Evolutionary conservation across 2,113 vertebrate species (phyloP).

Genomic region (Dipodomys merriami): DNA sequence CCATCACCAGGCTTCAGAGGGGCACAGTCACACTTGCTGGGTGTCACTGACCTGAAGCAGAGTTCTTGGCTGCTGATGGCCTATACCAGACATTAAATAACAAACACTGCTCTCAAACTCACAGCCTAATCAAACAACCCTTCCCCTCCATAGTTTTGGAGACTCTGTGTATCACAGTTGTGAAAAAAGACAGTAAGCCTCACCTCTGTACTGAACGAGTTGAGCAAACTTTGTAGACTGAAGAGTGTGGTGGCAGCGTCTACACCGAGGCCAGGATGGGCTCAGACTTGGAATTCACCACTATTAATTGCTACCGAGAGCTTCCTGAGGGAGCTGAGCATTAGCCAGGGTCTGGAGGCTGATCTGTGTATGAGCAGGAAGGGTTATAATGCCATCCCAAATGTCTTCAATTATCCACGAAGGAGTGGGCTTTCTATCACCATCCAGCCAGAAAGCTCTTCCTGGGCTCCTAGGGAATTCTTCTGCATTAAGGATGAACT

Average conservation of each 20-base stretch:
- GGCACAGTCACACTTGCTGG: not conserved
- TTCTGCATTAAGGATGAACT: conserved; percentile 56
- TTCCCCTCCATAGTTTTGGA: not conserved
- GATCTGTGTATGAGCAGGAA: conserved; percentile 39
- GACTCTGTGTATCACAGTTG: not conserved
- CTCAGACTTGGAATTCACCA: conserved; percentile 40
- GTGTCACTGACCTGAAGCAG: not conserved
- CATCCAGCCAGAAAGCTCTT: conserved; percentile 35
- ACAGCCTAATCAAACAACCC: not conserved
- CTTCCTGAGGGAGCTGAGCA: conserved; percentile 60
- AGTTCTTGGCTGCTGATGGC: not conserved
- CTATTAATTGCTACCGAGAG: conserved; percentile 72
- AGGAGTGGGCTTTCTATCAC: conserved; percentile 42
- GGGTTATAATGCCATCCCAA: conserved; percentile 41
- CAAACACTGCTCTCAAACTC: not conserved
- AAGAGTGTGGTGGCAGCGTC: not conserved
- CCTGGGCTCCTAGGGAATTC: conserved; percentile 55
- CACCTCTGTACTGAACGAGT: not conserved
- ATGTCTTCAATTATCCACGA: conserved; percentile 71
- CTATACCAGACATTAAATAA: not conserved
- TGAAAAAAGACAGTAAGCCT: not conserved
- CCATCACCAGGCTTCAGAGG: not conserved
- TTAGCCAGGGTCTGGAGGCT: conserved; percentile 47
- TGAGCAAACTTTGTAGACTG: not conserved
- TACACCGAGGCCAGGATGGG: not conserved